phyloP scores from a whole-genome alignment of 2,797 vertebrate species.

The Acanthurus lineatus region DNA sequence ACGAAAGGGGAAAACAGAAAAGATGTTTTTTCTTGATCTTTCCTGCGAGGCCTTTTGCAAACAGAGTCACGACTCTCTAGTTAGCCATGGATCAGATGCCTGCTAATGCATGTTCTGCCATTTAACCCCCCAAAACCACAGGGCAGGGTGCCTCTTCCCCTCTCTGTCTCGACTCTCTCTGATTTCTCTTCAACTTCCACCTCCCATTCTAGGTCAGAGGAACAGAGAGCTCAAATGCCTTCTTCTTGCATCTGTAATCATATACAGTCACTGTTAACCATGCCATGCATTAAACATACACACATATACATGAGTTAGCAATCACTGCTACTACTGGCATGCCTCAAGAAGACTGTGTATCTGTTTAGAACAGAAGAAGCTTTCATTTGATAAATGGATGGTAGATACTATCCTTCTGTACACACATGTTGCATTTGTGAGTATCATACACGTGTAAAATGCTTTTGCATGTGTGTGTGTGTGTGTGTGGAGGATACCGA shows the following conservation, averaged over 20 bases:
- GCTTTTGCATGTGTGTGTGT: slow-evolving; percentile 7
- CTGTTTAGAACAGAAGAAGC: slow-evolving; percentile 69
- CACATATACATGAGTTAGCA: neutral
- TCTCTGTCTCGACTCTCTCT: slow-evolving; percentile 40
- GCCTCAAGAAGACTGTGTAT: slow-evolving; percentile 6
- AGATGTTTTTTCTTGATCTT: slow-evolving; percentile 7
- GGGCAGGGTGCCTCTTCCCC: slow-evolving; percentile 56
- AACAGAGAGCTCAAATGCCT: slow-evolving; percentile 42
- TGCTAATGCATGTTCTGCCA: slow-evolving; percentile 84
- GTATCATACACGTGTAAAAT: slow-evolving; percentile 5
- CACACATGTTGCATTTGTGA: slow-evolving; percentile 9
- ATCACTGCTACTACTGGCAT: too few species aligned
- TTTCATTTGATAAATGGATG: slow-evolving; percentile 29
- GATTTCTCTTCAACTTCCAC: slow-evolving; percentile 51
- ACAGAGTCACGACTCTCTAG: slow-evolving; percentile 63
- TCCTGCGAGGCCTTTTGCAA: slow-evolving; percentile 66
- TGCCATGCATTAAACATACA: neutral
- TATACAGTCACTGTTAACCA: slow-evolving; percentile 31
- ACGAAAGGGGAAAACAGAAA: slow-evolving; percentile 22
- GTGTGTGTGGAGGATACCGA: slow-evolving; percentile 39
- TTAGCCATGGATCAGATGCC: slow-evolving; percentile 76
- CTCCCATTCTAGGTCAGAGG: slow-evolving; percentile 45
- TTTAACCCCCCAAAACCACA: slow-evolving; percentile 80
- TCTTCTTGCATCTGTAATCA: slow-evolving; percentile 55
- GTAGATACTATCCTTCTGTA: slow-evolving; percentile 34